Conservation (phyloP, 37 sponge, comb jelly and placozoan species). For the Hormiphora californensis region DNA sequence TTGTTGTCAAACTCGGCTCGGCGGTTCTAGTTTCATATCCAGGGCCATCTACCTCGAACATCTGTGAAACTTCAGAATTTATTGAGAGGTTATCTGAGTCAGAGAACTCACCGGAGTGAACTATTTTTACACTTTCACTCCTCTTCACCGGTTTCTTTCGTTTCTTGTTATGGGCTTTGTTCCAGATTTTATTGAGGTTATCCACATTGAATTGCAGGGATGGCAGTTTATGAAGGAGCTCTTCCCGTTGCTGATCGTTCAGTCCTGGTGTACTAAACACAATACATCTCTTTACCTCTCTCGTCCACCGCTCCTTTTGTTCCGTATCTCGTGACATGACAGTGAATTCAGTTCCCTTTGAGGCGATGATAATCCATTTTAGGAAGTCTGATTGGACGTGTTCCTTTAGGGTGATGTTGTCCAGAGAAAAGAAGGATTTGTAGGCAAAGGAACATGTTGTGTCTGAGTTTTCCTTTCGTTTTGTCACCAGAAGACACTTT, state of each 20-base stretch:
- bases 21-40: neutral
- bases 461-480: neutral
- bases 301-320: constrained; percentile 10
- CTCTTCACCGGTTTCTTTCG: constrained; percentile 5
- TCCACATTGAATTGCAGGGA: constrained; percentile 7
- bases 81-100: constrained; percentile 30
- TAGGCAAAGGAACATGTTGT: neutral
- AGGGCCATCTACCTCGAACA: neutral
- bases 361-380: constrained; percentile 3
- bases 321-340: neutral
- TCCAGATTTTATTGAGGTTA: constrained; percentile 37
- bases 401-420: constrained; percentile 19
- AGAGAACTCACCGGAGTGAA: neutral
- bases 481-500: constrained; percentile 4
- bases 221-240: constrained; percentile 8
- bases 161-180: constrained; percentile 13
- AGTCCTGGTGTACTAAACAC: constrained; percentile 45
- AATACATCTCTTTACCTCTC: constrained; percentile 34
- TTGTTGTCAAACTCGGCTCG: neutral
- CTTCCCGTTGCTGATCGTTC: constrained; percentile 13
- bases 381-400: constrained; percentile 38
- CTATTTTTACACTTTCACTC: constrained; percentile 33
- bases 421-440: neutral
- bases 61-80: constrained; percentile 29
- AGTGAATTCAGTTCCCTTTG: constrained; percentile 4